These are phyloP conservation scores for Megamerina dolium DNA, from an alignment of 2,888 invertebrate species.

Conservation along the genomic window DNA sequence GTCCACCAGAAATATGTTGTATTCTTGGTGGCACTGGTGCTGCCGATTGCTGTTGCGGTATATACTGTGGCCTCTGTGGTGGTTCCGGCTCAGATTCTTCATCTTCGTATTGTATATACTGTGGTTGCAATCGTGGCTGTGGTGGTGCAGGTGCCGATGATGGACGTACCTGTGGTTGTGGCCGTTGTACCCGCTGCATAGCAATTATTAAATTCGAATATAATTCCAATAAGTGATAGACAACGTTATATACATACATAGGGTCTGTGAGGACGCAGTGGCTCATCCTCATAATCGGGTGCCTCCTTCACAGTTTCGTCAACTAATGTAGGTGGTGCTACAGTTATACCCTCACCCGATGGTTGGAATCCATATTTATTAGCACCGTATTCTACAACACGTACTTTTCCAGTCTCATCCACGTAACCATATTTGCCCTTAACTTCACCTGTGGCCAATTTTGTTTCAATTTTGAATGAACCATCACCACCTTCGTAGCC, in stretches of 20 bases:
- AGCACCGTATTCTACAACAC: slow-evolving; percentile 83
- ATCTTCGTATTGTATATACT: slow-evolving; percentile 42
- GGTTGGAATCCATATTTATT: slow-evolving; percentile 85
- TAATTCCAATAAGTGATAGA: neutral
- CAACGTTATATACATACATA: too few species aligned
- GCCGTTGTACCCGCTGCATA: slow-evolving; percentile 31
- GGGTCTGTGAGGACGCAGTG: slow-evolving; percentile 35
- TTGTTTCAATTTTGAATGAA: slow-evolving; percentile 85
- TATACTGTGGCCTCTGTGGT: slow-evolving; percentile 38
- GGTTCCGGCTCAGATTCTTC: slow-evolving; percentile 38
- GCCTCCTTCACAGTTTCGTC: slow-evolving; percentile 51
- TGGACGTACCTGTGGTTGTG: slow-evolving; percentile 31
- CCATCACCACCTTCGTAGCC: slow-evolving; percentile 86
- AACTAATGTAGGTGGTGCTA: slow-evolving; percentile 56
- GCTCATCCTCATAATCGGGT: slow-evolving; percentile 50
- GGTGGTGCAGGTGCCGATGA: slow-evolving; percentile 24
- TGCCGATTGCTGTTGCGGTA: slow-evolving; percentile 26
- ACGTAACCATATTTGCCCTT: slow-evolving; percentile 88
- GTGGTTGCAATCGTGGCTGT: slow-evolving; percentile 36
- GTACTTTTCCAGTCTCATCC: slow-evolving; percentile 72
- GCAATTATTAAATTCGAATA: neutral
- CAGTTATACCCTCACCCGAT: slow-evolving; percentile 79
- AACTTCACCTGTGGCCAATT: slow-evolving; percentile 72
- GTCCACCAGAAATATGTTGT: slow-evolving; percentile 44
- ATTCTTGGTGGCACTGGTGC: slow-evolving; percentile 39